Evolutionary conservation across 2,797 vertebrate species (phyloP).

Genomic region (Parambassis ranga): DNA sequence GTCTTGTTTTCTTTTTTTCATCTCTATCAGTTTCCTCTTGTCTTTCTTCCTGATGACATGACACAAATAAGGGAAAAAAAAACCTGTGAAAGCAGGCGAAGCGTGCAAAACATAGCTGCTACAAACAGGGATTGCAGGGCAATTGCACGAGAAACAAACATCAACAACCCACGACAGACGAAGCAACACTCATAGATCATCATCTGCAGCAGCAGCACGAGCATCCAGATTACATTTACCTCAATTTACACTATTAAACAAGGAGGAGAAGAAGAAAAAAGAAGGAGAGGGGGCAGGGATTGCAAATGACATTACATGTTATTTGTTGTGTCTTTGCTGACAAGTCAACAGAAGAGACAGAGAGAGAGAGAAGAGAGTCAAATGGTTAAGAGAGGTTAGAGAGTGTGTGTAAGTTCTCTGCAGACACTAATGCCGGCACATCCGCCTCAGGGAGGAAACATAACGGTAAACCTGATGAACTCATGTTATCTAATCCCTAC

Average conservation of each 20-base stretch:
- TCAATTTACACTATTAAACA: conserved; percentile 23
- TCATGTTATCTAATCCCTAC: conserved; percentile 75
- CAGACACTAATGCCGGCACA: conserved; percentile 60
- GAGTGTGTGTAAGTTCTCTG: conserved; percentile 19
- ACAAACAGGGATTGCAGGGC: conserved; percentile 48
- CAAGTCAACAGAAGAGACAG: background rate
- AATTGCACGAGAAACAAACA: conserved; percentile 61
- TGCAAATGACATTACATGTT: conserved; percentile 46
- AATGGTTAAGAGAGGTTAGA: conserved; percentile 54
- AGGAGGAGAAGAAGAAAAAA: background rate
- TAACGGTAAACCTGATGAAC: conserved; percentile 75
- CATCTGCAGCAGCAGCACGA: conserved; percentile 11
- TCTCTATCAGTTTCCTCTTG: conserved; percentile 40
- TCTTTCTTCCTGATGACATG: conserved; percentile 47
- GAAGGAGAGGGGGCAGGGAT: background rate
- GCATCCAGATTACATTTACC: conserved; percentile 38
- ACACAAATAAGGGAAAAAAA: conserved; percentile 22
- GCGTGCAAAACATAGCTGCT: conserved; percentile 24
- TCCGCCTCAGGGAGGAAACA: conserved; percentile 65
- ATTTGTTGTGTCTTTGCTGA: conserved; percentile 46
- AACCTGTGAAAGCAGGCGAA: conserved; percentile 17
- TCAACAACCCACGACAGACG: conserved; percentile 18
- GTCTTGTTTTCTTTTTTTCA: conserved; percentile 27
- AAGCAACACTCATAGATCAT: conserved; percentile 17
- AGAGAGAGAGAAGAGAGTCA: conserved; percentile 40